Conservation (phyloP, 2,797 vertebrate genomes). For the Hoplostethus atlanticus region DNA sequence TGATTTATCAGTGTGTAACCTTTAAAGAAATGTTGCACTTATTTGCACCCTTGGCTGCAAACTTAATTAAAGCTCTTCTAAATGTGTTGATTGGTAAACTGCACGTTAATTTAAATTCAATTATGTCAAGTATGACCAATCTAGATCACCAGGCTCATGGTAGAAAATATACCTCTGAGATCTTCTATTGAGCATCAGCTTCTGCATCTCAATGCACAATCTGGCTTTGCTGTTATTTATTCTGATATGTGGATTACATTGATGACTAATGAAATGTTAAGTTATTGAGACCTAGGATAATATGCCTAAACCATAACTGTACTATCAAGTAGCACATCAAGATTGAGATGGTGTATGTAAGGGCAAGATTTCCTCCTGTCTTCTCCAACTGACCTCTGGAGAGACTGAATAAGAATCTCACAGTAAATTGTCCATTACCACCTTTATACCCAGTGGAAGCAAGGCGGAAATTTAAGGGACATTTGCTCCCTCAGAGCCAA, state of each 20-base stretch:
- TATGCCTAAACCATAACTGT: not conserved
- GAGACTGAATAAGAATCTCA: not conserved
- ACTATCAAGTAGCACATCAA: conserved; percentile 4
- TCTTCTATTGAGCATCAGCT: too few species aligned
- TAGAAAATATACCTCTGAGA: not conserved
- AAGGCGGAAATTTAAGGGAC: not conserved
- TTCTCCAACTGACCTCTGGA: not conserved
- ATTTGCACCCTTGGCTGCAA: not conserved
- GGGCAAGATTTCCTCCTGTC: not conserved
- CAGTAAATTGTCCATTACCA: not conserved
- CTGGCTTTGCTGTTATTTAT: not conserved
- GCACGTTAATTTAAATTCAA: not conserved
- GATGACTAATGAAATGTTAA: not conserved
- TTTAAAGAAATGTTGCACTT: not conserved
- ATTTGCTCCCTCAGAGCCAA: not conserved
- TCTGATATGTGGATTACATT: not conserved
- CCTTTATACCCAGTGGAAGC: not conserved
- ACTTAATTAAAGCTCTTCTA: not conserved
- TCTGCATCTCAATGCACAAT: conserved; percentile 1
- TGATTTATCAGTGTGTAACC: not conserved
- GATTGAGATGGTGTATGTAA: not conserved
- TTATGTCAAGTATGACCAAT: too few species aligned
- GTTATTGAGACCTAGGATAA: not conserved
- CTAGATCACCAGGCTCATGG: too few species aligned
- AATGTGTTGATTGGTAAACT: not conserved